Conservation (phyloP, 2,888 invertebrate species). For the Chrysomela aeneicollis region DNA sequence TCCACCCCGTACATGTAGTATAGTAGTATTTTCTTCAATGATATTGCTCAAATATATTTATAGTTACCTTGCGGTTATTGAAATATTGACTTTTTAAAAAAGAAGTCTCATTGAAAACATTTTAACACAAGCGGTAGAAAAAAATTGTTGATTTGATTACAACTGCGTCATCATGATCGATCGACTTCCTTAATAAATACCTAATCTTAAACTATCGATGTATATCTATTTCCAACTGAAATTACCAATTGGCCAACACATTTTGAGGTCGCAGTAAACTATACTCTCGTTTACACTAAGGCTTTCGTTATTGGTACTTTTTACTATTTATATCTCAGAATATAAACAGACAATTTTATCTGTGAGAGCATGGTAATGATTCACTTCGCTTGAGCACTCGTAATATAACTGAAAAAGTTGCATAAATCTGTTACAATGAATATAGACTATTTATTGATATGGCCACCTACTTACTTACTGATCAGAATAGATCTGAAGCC, state of each 20-base stretch:
- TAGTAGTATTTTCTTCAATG: too few species aligned
- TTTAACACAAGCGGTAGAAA: background rate
- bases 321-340: slow-evolving; percentile 31
- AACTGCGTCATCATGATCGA: background rate
- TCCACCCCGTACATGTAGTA: too few species aligned
- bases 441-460: too few species aligned
- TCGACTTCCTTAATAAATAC: background rate
- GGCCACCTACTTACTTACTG: too few species aligned
- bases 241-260: background rate
- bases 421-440: background rate
- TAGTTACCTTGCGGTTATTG: too few species aligned
- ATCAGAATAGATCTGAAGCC: too few species aligned
- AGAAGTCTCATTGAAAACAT: too few species aligned
- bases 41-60: too few species aligned
- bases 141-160: background rate
- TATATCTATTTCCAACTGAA: background rate
- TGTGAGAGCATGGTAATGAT: slow-evolving; percentile 28
- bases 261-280: slow-evolving; percentile 21
- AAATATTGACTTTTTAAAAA: too few species aligned
- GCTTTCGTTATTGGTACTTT: slow-evolving; percentile 29
- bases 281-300: slow-evolving; percentile 22
- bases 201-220: background rate
- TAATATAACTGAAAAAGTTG: background rate
- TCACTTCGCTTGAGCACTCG: slow-evolving; percentile 17
- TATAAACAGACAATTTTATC: slow-evolving; percentile 32